Evolutionary conservation across 2,888 invertebrate species (phyloP).

Genomic region (Hesperia comma): DNA sequence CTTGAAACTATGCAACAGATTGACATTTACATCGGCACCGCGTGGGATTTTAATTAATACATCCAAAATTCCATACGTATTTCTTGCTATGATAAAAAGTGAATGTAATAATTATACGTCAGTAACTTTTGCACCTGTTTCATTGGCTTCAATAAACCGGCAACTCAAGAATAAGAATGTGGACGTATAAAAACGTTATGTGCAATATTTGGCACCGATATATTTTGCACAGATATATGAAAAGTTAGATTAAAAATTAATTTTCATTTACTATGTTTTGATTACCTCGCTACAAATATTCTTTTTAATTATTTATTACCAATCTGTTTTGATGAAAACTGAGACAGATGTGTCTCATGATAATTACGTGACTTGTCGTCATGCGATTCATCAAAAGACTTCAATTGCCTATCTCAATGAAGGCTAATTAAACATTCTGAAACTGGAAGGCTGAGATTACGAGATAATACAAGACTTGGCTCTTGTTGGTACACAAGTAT

Average conservation of each 20-base stretch:
- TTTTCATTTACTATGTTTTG: background rate
- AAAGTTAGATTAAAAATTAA: background rate
- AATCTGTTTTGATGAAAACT: background rate
- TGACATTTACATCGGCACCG: no score
- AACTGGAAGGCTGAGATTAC: conserved; percentile 34
- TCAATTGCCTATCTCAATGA: conserved; percentile 20
- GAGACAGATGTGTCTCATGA: no score
- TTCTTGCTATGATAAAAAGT: background rate
- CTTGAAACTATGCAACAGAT: no score
- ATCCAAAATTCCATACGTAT: background rate
- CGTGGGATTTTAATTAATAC: no score
- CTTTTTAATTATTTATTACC: background rate
- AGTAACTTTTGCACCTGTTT: background rate
- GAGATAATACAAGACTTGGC: conserved; percentile 32
- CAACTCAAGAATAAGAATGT: background rate
- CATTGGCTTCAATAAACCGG: background rate
- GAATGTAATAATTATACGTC: no score
- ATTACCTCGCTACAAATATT: background rate
- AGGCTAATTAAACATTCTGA: conserved; percentile 35
- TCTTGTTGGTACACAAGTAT: conserved; percentile 13
- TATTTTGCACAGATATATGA: background rate
- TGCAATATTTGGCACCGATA: conserved; percentile 2
- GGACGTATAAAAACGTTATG: conserved; percentile 1
- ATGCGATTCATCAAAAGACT: conserved; percentile 12
- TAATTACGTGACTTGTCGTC: background rate